These are phyloP conservation scores for Chionomys nivalis DNA, from an alignment of 2,113 vertebrate genomes.

Conservation along the genomic window DNA sequence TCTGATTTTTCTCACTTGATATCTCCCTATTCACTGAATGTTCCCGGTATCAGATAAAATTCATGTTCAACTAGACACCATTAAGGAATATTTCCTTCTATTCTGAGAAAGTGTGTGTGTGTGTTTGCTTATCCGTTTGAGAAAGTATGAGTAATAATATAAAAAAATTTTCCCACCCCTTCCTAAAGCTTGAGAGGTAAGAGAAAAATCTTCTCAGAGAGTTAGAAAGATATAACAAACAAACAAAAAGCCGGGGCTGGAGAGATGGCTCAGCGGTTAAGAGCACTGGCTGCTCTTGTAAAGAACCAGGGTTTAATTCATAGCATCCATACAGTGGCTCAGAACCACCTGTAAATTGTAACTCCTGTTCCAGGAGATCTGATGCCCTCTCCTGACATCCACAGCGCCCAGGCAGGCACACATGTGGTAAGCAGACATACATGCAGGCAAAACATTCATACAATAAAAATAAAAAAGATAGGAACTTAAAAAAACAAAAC, in stretches of 20 bases:
- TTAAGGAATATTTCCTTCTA: neutral
- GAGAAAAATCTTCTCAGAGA: constrained; percentile 47
- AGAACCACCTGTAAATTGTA: neutral
- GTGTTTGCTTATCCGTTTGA: neutral
- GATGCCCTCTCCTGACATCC: neutral
- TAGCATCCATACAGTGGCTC: neutral
- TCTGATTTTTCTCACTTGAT: neutral
- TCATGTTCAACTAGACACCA: neutral
- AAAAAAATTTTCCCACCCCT: neutral
- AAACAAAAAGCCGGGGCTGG: neutral
- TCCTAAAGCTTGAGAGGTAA: constrained; percentile 36
- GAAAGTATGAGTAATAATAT: constrained; percentile 10
- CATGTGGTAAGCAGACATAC: too few relatives aligned
- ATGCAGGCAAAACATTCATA: neutral
- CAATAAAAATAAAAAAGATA: neutral
- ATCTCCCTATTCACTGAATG: neutral
- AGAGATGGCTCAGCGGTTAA: neutral
- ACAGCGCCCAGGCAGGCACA: too few relatives aligned
- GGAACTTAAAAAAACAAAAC: neutral
- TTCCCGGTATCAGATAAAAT: neutral
- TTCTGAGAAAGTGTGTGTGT: neutral
- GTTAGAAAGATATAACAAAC: constrained; percentile 24
- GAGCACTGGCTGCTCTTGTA: neutral
- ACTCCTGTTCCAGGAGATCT: neutral
- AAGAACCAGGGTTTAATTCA: neutral